Evolutionary conservation across 2,113 vertebrate species (phyloP).

Genomic region (Perca schrenkii): DNA sequence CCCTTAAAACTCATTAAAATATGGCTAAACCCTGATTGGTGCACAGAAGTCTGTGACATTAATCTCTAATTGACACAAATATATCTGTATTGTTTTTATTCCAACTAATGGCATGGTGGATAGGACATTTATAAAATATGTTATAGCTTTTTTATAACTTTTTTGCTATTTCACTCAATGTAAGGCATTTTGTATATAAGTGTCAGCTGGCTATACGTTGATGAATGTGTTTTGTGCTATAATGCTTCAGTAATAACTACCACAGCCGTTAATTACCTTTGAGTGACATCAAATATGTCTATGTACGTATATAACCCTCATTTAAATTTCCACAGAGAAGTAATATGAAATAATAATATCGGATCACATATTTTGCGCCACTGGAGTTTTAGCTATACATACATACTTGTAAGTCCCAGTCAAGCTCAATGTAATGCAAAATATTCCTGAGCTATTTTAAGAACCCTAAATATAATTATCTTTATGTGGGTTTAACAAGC

Average conservation of each 20-base stretch:
- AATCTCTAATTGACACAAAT: no score
- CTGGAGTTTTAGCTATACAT: not conserved
- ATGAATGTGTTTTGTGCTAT: slow-evolving; percentile 1
- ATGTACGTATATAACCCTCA: not conserved
- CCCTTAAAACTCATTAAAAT: no score
- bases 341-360: not conserved
- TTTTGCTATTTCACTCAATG: not conserved
- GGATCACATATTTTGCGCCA: not conserved
- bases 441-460: not conserved
- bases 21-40: no score
- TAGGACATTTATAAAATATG: not conserved
- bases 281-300: slow-evolving; percentile 16
- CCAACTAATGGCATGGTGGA: no score
- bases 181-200: not conserved
- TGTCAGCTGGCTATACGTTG: not conserved
- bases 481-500: not conserved
- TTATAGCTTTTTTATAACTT: not conserved
- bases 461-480: not conserved
- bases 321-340: slow-evolving; percentile 1
- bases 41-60: no score
- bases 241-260: not conserved
- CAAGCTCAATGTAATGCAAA: not conserved
- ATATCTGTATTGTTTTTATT: no score
- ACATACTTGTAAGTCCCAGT: not conserved
- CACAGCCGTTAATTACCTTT: slow-evolving; percentile 15